phyloP scores from a whole-genome alignment of 2,113 vertebrate species.

The Beaufortia kweichowensis region DNA sequence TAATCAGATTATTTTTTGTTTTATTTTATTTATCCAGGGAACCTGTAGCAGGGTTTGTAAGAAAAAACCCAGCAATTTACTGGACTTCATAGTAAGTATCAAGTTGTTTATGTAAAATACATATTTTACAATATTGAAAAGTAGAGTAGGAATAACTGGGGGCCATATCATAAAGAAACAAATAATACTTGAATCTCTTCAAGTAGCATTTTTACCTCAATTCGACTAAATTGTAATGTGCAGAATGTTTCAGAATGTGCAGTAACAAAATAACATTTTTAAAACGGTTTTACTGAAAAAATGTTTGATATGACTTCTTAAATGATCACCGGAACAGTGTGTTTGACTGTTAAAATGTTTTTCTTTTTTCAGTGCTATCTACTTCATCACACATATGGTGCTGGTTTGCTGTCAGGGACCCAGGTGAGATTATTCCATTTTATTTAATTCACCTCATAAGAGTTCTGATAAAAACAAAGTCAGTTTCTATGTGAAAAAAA shows the following conservation, averaged over 20 bases:
- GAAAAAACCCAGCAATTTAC: constrained; percentile 74
- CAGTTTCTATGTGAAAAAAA: not conserved
- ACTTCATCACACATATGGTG: constrained; percentile 83
- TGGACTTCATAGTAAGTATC: constrained; percentile 90
- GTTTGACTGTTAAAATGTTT: constrained; percentile 6
- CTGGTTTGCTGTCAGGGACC: constrained; percentile 91
- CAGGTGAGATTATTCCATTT: constrained; percentile 78
- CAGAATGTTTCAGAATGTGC: too few relatives aligned
- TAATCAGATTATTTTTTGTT: not conserved
- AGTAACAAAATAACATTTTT: too few relatives aligned
- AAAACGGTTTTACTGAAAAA: too few relatives aligned
- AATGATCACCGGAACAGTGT: not conserved
- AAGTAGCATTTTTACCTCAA: too few relatives aligned
- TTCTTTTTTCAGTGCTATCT: constrained; percentile 78
- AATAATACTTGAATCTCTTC: too few relatives aligned
- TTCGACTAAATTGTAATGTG: too few relatives aligned
- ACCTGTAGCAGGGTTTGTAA: constrained; percentile 69
- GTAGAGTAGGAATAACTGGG: not conserved
- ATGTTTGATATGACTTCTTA: too few relatives aligned
- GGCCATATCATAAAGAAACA: too few relatives aligned
- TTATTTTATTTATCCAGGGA: constrained; percentile 60
- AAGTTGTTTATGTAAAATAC: not conserved
- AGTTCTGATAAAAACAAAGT: constrained; percentile 3
- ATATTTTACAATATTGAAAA: not conserved
- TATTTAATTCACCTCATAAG: not conserved